These are phyloP conservation scores for Semicossyphus pulcher DNA, from an alignment of 2,113 vertebrate genomes.

Conservation along the genomic window DNA sequence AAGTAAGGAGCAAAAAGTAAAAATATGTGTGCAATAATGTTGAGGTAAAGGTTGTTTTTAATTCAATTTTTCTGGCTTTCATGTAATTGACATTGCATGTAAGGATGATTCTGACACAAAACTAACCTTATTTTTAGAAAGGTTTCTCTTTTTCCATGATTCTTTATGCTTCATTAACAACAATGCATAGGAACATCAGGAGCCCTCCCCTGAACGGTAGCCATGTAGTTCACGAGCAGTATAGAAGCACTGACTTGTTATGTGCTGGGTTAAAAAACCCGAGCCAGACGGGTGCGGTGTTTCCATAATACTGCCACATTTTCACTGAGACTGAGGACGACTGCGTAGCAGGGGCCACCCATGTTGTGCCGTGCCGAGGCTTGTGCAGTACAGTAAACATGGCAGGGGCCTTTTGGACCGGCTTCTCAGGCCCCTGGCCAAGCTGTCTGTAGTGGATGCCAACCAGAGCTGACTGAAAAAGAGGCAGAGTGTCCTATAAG, in stretches of 20 bases:
- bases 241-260: slow-evolving; percentile 57
- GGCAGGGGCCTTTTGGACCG: slow-evolving; percentile 76
- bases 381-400: slow-evolving; percentile 75
- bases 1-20: too few relatives aligned
- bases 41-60: too few relatives aligned
- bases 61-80: background rate
- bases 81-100: background rate
- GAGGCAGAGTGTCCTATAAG: slow-evolving; percentile 66
- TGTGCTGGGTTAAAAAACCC: slow-evolving; percentile 47
- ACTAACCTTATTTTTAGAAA: background rate
- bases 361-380: slow-evolving; percentile 75
- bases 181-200: slow-evolving; percentile 17
- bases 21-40: too few relatives aligned
- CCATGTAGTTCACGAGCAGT: slow-evolving; percentile 34
- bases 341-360: slow-evolving; percentile 77
- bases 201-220: slow-evolving; percentile 16
- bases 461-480: slow-evolving; percentile 70
- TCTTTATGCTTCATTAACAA: background rate
- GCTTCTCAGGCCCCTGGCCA: slow-evolving; percentile 72
- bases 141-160: background rate
- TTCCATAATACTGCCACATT: slow-evolving; percentile 75
- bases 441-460: slow-evolving; percentile 71
- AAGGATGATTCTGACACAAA: background rate
- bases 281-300: slow-evolving; percentile 70
- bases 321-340: slow-evolving; percentile 73